A percentile compares a stretch with the other conserved stretches of the same genome.
These are phyloP conservation scores for Cheilosia impressa DNA, from an alignment of 2,888 invertebrate genomes.

Conservation along the genomic window DNA sequence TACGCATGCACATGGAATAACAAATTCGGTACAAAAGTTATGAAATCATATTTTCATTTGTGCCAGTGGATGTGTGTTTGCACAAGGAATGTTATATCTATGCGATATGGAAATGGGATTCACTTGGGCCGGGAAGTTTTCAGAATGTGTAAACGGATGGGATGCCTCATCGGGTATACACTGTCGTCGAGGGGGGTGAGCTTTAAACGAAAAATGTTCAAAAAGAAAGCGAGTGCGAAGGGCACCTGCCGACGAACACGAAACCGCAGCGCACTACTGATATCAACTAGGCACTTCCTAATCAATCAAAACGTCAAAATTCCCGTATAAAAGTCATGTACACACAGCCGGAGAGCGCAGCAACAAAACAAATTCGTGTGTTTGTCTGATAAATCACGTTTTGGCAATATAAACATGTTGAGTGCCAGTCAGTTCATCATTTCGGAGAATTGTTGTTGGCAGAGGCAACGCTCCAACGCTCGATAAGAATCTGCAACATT, in stretches of 20 bases:
- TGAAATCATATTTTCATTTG: slow-evolving; percentile 49
- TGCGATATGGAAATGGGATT: slow-evolving; percentile 25
- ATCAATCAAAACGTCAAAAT: slow-evolving; percentile 55
- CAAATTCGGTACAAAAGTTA: slow-evolving; percentile 60
- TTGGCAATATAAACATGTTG: slow-evolving; percentile 53
- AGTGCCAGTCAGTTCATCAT: slow-evolving; percentile 38
- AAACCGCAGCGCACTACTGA: background rate
- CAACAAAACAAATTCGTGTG: slow-evolving; percentile 28
- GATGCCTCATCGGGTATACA: slow-evolving; percentile 21
- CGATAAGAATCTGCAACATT: slow-evolving; percentile 64
- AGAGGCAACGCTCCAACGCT: slow-evolving; percentile 13
- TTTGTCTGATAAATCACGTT: slow-evolving; percentile 65
- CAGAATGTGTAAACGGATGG: slow-evolving; percentile 20
- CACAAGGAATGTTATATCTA: slow-evolving; percentile 9
- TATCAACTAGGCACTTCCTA: slow-evolving; percentile 11
- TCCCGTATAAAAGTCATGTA: slow-evolving; percentile 56
- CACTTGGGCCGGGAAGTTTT: slow-evolving; percentile 31
- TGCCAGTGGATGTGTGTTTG: slow-evolving; percentile 6
- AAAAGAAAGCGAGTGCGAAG: slow-evolving; percentile 28
- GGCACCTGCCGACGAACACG: background rate
- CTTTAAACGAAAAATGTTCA: slow-evolving; percentile 27
- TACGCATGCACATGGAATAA: slow-evolving; percentile 74
- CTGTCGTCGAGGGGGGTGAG: slow-evolving; percentile 4
- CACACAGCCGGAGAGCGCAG: background rate
- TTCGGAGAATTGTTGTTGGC: slow-evolving; percentile 47